Conservation (phyloP, 2,113 vertebrate species). For the Thymallus thymallus region DNA sequence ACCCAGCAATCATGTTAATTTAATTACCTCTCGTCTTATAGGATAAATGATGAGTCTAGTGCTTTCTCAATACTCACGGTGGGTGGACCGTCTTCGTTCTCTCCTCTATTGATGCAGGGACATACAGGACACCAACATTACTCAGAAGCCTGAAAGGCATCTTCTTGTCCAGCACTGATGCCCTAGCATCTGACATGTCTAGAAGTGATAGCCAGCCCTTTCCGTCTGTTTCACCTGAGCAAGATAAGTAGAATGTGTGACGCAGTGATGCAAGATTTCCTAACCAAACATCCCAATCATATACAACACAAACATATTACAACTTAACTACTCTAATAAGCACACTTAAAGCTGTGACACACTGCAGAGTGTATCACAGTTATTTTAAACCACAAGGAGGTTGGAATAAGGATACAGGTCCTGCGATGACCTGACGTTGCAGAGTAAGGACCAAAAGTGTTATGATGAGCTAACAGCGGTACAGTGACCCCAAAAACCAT, state of each 20-base stretch:
- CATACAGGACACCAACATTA: conserved; percentile 68
- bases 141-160: conserved; percentile 76
- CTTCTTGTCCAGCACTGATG: conserved; percentile 68
- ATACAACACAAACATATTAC: neutral
- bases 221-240: conserved; percentile 66
- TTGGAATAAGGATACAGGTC: conserved; percentile 80
- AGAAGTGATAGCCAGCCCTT: conserved; percentile 73
- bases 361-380: no score
- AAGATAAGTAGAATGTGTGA: conserved; percentile 52
- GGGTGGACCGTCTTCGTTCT: conserved; percentile 67
- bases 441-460: conserved; percentile 71
- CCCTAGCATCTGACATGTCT: conserved; percentile 69
- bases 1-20: neutral
- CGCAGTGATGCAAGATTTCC: neutral
- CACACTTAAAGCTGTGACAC: neutral
- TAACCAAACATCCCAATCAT: neutral
- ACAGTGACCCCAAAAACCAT: conserved; percentile 70
- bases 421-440: conserved; percentile 72
- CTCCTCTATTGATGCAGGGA: conserved; percentile 73
- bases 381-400: no score
- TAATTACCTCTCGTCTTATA: neutral
- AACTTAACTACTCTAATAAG: neutral
- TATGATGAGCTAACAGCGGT: conserved; percentile 62
- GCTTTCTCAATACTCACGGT: conserved; percentile 58
- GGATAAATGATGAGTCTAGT: neutral